Base-by-base conservation (phyloP, 1,140 invertebrate species). In the Geopemphigus sp. region DNA sequence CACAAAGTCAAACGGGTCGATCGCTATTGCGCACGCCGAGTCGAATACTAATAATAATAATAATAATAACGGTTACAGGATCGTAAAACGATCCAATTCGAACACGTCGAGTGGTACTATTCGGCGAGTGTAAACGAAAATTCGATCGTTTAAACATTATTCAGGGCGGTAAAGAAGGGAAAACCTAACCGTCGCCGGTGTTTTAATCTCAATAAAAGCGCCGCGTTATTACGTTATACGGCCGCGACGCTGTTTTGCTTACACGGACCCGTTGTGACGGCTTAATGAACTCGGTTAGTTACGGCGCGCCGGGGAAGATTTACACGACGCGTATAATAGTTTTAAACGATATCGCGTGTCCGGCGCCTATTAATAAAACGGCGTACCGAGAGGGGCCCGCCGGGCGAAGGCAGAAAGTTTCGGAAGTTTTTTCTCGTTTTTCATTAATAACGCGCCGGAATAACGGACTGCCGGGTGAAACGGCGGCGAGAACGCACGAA, bases 261-360 rank as follows among this genome's bases (percentile, higher is more conserved):
- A 29, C 29, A 10, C 29, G 61, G 61, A 32, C 17, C 29, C 32
- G 32, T 39, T 39, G 32, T 39, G 32, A 39, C 32, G 32, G 63
- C 63, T 39, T 11, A 66, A 66, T 39, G 32, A 4, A 66, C 12
- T 22, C n/a, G 29, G 61, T 5, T 5, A 17, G 61, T 5, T 5
- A 17, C 17, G 1, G 22, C 22, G 22, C n/a, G 14, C 22, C 2
- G 32, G 17, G n/a, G 19, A 45, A 45, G 32, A 66, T 66, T 66
- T 66, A 66, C 63, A 45, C 29, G 63, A 39, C 24, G 6, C 14
- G 39, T 32, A n/a, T 22, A 66, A 45, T n/a, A 45, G 32, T n/a
- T 66, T 66, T 45, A 66, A 66, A 66, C 32, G 63, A 68, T 68
- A 47, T 68, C 64, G 64, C 64, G 64, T 68, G 64, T 68, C 15